These are phyloP conservation scores for Epinephelus awoara DNA, from an alignment of 2,797 vertebrate genomes.

Conservation along the genomic window DNA sequence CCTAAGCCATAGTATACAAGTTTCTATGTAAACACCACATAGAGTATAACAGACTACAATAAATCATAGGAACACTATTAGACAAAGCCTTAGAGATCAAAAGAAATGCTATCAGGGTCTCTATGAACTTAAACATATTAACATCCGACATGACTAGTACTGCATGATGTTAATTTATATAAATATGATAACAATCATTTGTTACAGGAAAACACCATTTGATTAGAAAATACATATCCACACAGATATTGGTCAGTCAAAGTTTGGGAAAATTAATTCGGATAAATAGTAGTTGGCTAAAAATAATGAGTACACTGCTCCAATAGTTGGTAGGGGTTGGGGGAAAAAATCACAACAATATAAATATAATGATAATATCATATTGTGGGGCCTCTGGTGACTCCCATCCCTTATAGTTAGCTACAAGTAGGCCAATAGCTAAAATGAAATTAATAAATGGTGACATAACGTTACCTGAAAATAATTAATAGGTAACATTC, in stretches of 20 bases:
- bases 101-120: background rate
- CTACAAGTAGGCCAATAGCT: no score
- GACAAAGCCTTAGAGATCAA: background rate
- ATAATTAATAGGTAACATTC: no score
- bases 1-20: background rate
- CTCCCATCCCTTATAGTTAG: no score
- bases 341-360: no score
- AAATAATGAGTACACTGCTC: background rate
- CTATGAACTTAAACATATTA: background rate
- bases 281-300: background rate
- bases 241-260: background rate
- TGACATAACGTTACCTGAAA: no score
- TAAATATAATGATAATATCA: no score
- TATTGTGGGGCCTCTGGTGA: no score
- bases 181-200: background rate
- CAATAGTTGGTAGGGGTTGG: no score
- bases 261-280: background rate
- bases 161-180: background rate
- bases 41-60: background rate
- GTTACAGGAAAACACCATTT: background rate
- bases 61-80: background rate
- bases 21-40: slow-evolving; percentile 12
- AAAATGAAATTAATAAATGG: no score
- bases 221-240: background rate
- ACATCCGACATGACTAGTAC: background rate